Conservation (phyloP, 2,888 invertebrate species). For the Lepidocyrtinus sp. region DNA sequence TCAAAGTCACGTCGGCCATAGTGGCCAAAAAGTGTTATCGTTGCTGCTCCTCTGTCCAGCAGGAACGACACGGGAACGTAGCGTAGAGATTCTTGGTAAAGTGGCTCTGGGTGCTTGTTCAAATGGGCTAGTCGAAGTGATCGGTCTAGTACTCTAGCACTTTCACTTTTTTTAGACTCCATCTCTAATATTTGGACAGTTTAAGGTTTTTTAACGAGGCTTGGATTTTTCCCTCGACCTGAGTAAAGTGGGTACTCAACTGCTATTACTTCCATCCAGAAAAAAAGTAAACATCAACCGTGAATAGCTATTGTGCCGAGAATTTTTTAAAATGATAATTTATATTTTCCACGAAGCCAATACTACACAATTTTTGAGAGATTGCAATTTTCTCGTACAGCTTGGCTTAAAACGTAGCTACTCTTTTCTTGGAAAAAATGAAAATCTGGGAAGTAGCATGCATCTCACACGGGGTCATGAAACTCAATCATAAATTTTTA, state of each 20-base stretch:
- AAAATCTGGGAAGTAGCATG: neutral
- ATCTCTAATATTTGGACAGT: neutral
- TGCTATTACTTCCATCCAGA: too few relatives aligned
- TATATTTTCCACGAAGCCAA: neutral
- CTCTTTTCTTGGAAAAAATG: neutral
- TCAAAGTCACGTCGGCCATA: conserved; percentile 64
- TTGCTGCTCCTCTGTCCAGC: conserved; percentile 54
- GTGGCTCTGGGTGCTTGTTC: neutral
- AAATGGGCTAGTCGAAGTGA: neutral
- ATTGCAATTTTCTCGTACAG: too few relatives aligned
- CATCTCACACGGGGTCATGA: neutral
- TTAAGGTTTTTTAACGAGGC: neutral
- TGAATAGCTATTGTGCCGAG: neutral
- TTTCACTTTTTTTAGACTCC: neutral
- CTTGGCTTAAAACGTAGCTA: too few relatives aligned
- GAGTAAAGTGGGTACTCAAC: neutral
- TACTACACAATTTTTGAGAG: too few relatives aligned
- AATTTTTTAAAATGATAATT: neutral
- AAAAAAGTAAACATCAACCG: neutral
- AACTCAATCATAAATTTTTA: neutral
- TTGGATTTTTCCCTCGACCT: neutral
- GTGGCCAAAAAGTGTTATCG: conserved; percentile 67
- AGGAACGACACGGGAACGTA: neutral
- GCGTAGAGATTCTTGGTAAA: neutral
- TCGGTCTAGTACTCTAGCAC: neutral